Evolutionary conservation across 1,140 invertebrate genomes (phyloP).

Genomic region (Leptonema lineaticorne): DNA sequence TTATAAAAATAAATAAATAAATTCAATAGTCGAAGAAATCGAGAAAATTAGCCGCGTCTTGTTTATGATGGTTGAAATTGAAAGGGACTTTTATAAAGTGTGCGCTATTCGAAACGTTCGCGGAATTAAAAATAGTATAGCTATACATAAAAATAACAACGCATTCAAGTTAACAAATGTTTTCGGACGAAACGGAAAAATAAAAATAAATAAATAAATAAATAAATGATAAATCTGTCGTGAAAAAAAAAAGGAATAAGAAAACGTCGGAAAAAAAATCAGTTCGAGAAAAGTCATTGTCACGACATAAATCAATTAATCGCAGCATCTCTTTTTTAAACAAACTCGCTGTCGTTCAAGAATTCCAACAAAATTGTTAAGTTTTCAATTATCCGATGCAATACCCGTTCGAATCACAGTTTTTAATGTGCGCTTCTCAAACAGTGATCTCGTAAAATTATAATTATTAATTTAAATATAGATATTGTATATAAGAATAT

Average conservation of each 20-base stretch:
- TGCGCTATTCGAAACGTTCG: too few relatives aligned
- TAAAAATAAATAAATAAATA: too few relatives aligned
- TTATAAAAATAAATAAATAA: too few relatives aligned
- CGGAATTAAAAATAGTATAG: too few relatives aligned
- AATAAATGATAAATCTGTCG: too few relatives aligned
- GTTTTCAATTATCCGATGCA: conserved; percentile 40
- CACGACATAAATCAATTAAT: conserved; percentile 41
- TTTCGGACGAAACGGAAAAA: too few relatives aligned
- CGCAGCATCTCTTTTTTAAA: conserved; percentile 28
- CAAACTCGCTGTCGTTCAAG: conserved; percentile 32
- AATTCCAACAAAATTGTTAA: conserved; percentile 38
- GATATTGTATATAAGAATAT: not conserved
- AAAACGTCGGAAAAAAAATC: not conserved
- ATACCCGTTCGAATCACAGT: conserved; percentile 13
- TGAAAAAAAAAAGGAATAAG: not conserved
- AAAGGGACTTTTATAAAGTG: too few relatives aligned
- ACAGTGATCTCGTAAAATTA: not conserved
- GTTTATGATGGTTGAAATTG: too few relatives aligned
- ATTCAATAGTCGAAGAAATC: too few relatives aligned
- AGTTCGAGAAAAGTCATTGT: conserved; percentile 24
- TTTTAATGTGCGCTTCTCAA: conserved; percentile 3
- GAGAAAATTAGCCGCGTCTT: too few relatives aligned
- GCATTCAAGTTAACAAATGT: too few relatives aligned
- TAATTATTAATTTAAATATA: not conserved
- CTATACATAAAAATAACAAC: too few relatives aligned